A percentile compares a stretch with the other conserved stretches of the same genome.
Conservation (phyloP, 2,113 vertebrate species). For the Tetrao urogallus region DNA sequence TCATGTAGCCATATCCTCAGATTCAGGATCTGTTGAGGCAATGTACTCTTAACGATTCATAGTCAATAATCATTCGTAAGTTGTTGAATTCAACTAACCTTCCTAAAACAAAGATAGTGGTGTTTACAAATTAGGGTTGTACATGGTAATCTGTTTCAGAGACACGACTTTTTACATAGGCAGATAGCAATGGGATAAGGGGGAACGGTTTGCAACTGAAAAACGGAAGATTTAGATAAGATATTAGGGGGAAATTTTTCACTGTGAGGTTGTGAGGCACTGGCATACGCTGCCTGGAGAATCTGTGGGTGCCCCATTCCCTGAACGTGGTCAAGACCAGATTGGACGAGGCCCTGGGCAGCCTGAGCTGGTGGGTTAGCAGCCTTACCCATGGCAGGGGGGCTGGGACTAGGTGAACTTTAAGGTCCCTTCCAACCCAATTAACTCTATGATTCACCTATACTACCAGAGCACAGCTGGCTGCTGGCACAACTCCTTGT, state of each 20-base stretch:
- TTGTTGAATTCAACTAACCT: neutral
- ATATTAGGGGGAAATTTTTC: neutral
- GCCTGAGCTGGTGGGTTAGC: neutral
- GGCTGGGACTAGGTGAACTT: neutral
- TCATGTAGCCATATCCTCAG: neutral
- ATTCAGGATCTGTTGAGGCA: neutral
- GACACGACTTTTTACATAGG: neutral
- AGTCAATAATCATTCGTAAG: neutral
- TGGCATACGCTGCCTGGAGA: neutral
- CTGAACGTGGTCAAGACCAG: neutral
- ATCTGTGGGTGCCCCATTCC: neutral
- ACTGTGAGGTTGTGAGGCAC: neutral
- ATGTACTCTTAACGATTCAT: neutral
- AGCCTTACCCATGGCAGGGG: neutral
- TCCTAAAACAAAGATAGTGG: neutral
- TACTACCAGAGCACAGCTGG: neutral
- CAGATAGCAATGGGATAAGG: neutral
- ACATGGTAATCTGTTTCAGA: neutral
- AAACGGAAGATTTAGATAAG: neutral
- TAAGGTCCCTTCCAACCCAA: neutral
- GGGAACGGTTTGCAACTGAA: neutral
- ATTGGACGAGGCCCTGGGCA: neutral
- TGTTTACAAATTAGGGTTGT: neutral
- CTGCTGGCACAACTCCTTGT: neutral
- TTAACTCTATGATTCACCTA: neutral